Evolutionary conservation across 2,797 vertebrate species (phyloP), one percentile per base, ranked within the genome.

Genomic region (Ambastaia sidthimunki): DNA sequence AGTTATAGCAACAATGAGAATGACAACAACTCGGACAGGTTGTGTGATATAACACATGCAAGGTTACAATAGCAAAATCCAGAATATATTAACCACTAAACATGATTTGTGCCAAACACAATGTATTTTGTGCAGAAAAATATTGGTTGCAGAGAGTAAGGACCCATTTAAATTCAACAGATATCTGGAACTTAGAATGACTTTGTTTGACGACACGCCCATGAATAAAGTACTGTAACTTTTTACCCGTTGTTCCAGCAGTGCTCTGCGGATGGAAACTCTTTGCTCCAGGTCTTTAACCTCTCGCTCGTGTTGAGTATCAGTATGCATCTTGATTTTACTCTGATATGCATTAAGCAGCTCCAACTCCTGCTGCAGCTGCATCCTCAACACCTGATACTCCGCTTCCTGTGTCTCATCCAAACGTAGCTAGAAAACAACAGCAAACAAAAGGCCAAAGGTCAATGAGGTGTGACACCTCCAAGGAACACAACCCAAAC

Each of bases 261-360:
- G 91, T 0, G 96, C 96, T 6, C 96, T 92, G 86, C 96, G 94
- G 86, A 97, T 94, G 71, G 96, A 96, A 37, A 97, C 96, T 52
- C 96, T 93, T 90, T 97, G 96, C 80, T 97, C 96, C 91, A 97
- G 93, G 88, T 97, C 96, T 85, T 96, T 95, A 48, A 94, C 93
- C 90, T 97, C 96, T 4, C 95, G 86, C 80, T 97, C 96, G 0
- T 97, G 96, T 85, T 97, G 96, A 0, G 95, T 93, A 87, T 97
- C 96, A 0, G 96, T 97, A 86, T 96, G 96, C 89, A 97, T 97
- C 93, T 97, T 97, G 90, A 97, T 97, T 88, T 97, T 97, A 89
- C 96, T 97, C 94, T 97, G 96, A 87, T 97, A 97, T 69, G 96
- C 96, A 10, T 97, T 97, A 2, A 97, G 95, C 76, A 97, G 91